Conservation (phyloP, 2,888 invertebrate species). For the Tinea semifulvella region DNA sequence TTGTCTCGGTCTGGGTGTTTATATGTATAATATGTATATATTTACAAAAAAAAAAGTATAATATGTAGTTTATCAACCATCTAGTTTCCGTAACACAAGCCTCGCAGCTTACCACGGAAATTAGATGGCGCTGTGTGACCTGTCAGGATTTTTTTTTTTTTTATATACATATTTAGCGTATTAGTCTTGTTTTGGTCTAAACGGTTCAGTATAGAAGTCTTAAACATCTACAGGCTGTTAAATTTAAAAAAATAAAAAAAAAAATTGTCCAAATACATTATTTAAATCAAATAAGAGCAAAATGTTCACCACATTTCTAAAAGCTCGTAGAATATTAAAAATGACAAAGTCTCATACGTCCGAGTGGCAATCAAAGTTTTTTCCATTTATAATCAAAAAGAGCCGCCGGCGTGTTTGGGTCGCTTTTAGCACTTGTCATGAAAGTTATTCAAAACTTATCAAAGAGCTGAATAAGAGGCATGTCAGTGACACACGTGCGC, state of each 20-base stretch:
- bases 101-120: too few species aligned
- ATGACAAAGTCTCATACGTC: neutral
- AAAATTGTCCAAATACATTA: conserved; percentile 24
- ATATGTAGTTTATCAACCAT: too few species aligned
- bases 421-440: neutral
- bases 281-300: conserved; percentile 1
- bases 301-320: neutral
- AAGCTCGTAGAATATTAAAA: neutral
- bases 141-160: too few species aligned
- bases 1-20: too few species aligned
- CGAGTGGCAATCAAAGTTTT: neutral
- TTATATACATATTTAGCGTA: too few species aligned
- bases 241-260: neutral
- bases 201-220: neutral
- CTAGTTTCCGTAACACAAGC: too few species aligned
- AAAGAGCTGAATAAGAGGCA: neutral
- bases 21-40: too few species aligned
- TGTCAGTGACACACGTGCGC: neutral
- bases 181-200: too few species aligned
- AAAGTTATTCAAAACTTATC: neutral
- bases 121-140: too few species aligned
- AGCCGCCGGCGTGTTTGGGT: neutral
- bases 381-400: neutral
- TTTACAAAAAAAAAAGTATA: too few species aligned
- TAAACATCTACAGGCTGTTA: neutral